Evolutionary conservation across 1,140 invertebrate genomes (phyloP), one percentile per base, ranked within the genome.

Genomic region (Bombus terrestris): DNA sequence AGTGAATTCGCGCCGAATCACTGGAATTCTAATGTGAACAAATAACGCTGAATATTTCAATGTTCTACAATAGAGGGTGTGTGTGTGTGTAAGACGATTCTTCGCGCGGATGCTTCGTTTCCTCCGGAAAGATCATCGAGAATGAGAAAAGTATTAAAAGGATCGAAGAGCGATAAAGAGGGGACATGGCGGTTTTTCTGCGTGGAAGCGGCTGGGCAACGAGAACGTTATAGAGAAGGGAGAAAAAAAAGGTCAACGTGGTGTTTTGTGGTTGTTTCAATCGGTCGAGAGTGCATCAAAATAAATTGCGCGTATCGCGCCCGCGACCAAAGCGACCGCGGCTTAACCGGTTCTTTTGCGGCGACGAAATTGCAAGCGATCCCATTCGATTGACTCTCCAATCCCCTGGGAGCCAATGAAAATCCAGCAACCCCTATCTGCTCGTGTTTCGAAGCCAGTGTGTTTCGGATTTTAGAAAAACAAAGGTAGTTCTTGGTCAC

Each of bases 201-300:
- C 81, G 41, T 28, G 81, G 5, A 68, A 39, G 32, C 73, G 59
- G 3, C 5, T 53, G 25, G 41, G 3, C 72, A 2, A 18, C 25
- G 8, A 9, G 32, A 25, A 3, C 13, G n/a, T 59, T 18, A 22
- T 12, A 3, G 32, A 9, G 35, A 43, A 72, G 28, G 1, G 25
- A 13, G 2, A 3, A 66, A 43, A 53, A 53, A 47, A 53, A 12
- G 22, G 22, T 28, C 25, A 39, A 62, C 28, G n/a, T 35, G 37
- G n/a, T 76, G 82, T 84, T 83, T 37, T 53, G 75, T 12, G 82
- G 82, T 79, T 71, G 75, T 84, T 84, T 84, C 75, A 79, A 84
- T 79, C 76, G 83, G 39, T 62, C 15, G 15, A 71, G 75, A 84
- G 83, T 79, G 76, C 75, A 79, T 79, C 83, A 59, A 79, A 79